Evolutionary conservation across 1,140 invertebrate genomes (phyloP).

Genomic region (Microvelia longipes): DNA sequence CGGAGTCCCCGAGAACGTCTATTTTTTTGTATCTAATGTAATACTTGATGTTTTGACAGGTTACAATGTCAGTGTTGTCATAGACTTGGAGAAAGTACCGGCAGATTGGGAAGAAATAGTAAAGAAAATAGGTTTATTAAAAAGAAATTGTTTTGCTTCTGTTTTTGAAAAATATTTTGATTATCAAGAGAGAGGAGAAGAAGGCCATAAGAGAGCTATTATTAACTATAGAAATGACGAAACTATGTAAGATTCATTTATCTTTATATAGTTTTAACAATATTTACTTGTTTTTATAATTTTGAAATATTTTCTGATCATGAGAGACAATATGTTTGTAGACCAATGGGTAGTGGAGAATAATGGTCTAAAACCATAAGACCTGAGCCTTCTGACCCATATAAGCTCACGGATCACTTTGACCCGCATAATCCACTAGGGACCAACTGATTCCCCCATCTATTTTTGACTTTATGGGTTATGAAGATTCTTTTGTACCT

Average conservation of each 20-base stretch:
- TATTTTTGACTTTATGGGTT: too few relatives aligned
- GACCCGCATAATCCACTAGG: too few relatives aligned
- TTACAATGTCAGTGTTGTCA: constrained; percentile 86
- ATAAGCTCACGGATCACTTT: too few relatives aligned
- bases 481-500: too few relatives aligned
- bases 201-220: constrained; percentile 83
- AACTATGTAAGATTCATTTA: constrained; percentile 71
- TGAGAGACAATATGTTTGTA: neutral
- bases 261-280: neutral
- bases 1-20: too few relatives aligned
- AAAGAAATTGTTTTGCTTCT: constrained; percentile 97
- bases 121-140: constrained; percentile 84
- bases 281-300: neutral
- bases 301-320: constrained; percentile 6
- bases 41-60: constrained; percentile 34
- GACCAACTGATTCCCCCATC: too few relatives aligned
- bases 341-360: too few relatives aligned
- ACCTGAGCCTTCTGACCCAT: too few relatives aligned
- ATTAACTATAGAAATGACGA: constrained; percentile 98
- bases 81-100: constrained; percentile 86
- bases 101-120: constrained; percentile 74
- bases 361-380: too few relatives aligned
- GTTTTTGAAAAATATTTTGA: constrained; percentile 99
- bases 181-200: constrained; percentile 83
- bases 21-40: neutral